Conservation (phyloP, 2,888 invertebrate species). For the Athalia cordata region DNA sequence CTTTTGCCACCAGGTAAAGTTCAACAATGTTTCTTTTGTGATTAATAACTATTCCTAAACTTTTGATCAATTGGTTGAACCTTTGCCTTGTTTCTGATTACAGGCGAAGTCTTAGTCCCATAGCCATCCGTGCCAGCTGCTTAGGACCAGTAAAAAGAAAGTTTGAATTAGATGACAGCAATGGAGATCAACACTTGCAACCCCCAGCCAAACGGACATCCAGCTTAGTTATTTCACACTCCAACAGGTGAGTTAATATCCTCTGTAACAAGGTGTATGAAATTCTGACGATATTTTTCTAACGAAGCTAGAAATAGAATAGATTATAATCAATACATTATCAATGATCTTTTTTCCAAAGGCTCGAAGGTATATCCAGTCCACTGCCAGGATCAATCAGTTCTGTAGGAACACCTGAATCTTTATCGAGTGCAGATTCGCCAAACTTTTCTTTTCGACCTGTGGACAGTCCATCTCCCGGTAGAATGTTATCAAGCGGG, state of each 20-base stretch:
- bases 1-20: conserved; percentile 81
- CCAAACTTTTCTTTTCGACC: conserved; percentile 77
- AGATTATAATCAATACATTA: no score
- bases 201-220: conserved; percentile 71
- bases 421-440: conserved; percentile 78
- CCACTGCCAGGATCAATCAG: conserved; percentile 76
- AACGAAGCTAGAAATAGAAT: no score
- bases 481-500: conserved; percentile 67
- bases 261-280: neutral
- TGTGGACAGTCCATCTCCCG: conserved; percentile 77
- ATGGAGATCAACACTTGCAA: conserved; percentile 66
- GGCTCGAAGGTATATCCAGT: conserved; percentile 70
- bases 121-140: conserved; percentile 82
- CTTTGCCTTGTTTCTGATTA: conserved; percentile 48
- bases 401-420: conserved; percentile 79
- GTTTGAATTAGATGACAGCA: conserved; percentile 77
- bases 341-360: conserved; percentile 47
- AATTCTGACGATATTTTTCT: neutral
- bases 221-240: conserved; percentile 68
- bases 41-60: neutral
- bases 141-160: conserved; percentile 78
- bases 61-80: conserved; percentile 5
- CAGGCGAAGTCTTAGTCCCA: conserved; percentile 90
- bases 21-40: no score
- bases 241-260: conserved; percentile 63